These are phyloP conservation scores for Drosophila sulfurigaster DNA, from an alignment of 1,140 invertebrate species.

Conservation along the genomic window DNA sequence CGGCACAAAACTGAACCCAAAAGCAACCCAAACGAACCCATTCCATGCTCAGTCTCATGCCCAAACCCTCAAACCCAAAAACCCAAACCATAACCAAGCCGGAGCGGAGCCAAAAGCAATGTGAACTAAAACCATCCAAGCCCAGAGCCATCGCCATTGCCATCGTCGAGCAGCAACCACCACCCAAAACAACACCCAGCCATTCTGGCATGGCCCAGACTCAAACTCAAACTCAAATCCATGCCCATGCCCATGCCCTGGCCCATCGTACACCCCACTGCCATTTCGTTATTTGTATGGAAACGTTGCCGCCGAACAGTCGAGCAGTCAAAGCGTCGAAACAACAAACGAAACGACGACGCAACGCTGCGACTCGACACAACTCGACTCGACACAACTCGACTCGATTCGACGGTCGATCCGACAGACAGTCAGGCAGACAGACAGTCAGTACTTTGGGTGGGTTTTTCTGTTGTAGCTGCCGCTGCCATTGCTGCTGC, in stretches of 20 bases:
- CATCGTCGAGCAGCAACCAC: slow-evolving; percentile 57
- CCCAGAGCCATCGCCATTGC: slow-evolving; percentile 22
- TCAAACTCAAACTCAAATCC: slow-evolving; percentile 23
- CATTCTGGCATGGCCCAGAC: slow-evolving; percentile 37
- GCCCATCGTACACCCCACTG: slow-evolving; percentile 68
- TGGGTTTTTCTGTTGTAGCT: slow-evolving; percentile 64
- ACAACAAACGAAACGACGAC: slow-evolving; percentile 43
- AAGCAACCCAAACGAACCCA: slow-evolving; percentile 43
- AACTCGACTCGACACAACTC: neutral
- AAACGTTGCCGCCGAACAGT: slow-evolving; percentile 56
- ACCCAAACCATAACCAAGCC: slow-evolving; percentile 33
- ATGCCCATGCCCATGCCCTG: slow-evolving; percentile 31
- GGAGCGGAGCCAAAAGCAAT: slow-evolving; percentile 48
- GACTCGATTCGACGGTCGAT: slow-evolving; percentile 26
- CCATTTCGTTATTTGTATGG: slow-evolving; percentile 81
- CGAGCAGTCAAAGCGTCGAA: slow-evolving; percentile 44
- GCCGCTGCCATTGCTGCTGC: slow-evolving; percentile 25
- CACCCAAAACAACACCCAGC: slow-evolving; percentile 55
- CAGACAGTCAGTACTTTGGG: slow-evolving; percentile 60
- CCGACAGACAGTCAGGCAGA: slow-evolving; percentile 8
- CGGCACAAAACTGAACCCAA: slow-evolving; percentile 53
- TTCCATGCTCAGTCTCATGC: slow-evolving; percentile 32
- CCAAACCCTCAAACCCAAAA: slow-evolving; percentile 27
- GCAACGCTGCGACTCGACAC: slow-evolving; percentile 12
- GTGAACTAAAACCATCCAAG: slow-evolving; percentile 55